phyloP scores from a whole-genome alignment of 2,888 invertebrate species.

The Archaeoteleia sp. region DNA sequence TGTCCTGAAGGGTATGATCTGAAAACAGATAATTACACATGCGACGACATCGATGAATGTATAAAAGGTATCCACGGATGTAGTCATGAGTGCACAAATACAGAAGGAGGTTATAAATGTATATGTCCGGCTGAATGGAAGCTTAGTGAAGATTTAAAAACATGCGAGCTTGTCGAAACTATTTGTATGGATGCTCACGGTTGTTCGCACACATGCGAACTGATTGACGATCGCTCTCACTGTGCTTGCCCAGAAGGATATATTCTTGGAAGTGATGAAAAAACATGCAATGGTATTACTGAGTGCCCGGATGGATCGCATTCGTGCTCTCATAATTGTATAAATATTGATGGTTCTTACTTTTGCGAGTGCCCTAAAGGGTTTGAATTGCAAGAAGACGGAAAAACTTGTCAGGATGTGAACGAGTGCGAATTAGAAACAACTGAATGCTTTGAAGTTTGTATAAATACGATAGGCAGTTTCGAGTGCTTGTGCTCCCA shows the following conservation, averaged over 20 bases:
- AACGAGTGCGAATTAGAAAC: constrained; percentile 68
- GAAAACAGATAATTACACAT: constrained; percentile 64
- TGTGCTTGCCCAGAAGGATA: constrained; percentile 76
- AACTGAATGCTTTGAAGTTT: constrained; percentile 68
- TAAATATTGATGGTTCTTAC: constrained; percentile 77
- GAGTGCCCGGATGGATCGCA: constrained; percentile 70
- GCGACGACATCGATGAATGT: constrained; percentile 73
- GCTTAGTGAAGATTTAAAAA: constrained; percentile 60
- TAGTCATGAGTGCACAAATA: constrained; percentile 76
- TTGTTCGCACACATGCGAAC: constrained; percentile 72
- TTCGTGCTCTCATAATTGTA: constrained; percentile 78
- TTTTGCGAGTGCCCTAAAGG: constrained; percentile 78
- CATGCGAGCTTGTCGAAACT: constrained; percentile 62
- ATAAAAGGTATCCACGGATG: constrained; percentile 62
- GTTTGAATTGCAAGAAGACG: constrained; percentile 65
- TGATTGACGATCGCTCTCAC: constrained; percentile 68
- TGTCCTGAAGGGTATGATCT: constrained; percentile 73
- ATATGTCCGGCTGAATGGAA: constrained; percentile 75
- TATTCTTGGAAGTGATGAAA: constrained; percentile 74
- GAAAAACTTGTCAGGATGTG: constrained; percentile 69
- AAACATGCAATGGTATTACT: constrained; percentile 72
- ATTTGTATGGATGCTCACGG: constrained; percentile 66
- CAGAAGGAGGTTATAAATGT: constrained; percentile 76
- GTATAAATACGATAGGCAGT: constrained; percentile 76
- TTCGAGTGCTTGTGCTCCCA: constrained; percentile 76